These are phyloP conservation scores for Cataglyphis albicans DNA, from an alignment of 2,888 invertebrate genomes.

Conservation along the genomic window DNA sequence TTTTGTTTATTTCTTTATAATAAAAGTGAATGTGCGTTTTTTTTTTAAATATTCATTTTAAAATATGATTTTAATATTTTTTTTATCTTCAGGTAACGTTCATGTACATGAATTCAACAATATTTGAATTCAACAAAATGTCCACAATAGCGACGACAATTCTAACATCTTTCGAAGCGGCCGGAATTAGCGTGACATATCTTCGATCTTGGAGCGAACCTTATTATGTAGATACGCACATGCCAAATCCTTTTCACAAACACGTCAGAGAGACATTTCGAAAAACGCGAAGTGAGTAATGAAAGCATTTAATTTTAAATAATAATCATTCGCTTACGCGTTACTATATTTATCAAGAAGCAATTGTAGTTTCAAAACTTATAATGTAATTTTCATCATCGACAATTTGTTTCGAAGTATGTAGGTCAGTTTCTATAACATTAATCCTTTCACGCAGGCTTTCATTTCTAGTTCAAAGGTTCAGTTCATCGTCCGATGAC, in stretches of 20 bases:
- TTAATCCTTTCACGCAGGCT: neutral
- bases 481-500: neutral
- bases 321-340: neutral
- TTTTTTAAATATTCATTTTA: neutral
- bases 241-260: constrained; percentile 94
- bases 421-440: neutral
- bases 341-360: constrained; percentile 17
- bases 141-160: constrained; percentile 91
- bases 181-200: constrained; percentile 91
- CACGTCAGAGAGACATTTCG: constrained; percentile 93
- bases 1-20: too few relatives aligned
- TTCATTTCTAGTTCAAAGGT: constrained; percentile 2
- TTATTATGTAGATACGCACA: constrained; percentile 93
- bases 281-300: constrained; percentile 94
- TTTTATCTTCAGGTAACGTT: constrained; percentile 90
- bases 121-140: constrained; percentile 90
- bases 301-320: neutral
- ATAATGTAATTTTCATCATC: neutral
- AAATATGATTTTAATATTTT: constrained; percentile 32
- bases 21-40: neutral
- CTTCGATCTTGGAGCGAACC: constrained; percentile 90
- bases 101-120: constrained; percentile 92
- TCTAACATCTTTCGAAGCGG: constrained; percentile 90
- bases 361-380: neutral
- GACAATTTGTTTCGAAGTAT: neutral